Evolutionary conservation across 2,113 vertebrate genomes (phyloP), one percentile per base, ranked within the genome.

Genomic region (Hemiprocne comata): DNA sequence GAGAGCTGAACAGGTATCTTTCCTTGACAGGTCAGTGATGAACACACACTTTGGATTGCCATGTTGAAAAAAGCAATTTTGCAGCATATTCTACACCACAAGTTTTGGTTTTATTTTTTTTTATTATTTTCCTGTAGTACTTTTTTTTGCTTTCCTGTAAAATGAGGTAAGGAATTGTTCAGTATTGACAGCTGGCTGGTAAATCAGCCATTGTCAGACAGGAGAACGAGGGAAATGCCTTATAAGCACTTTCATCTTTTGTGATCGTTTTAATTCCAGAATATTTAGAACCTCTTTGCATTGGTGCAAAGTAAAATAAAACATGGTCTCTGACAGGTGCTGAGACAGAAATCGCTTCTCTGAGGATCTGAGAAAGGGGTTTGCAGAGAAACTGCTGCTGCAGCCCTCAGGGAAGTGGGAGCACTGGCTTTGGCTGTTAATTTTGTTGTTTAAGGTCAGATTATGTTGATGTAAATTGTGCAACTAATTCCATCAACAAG

Each of bases 371-470:
- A 60, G 61, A 51, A 70, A 48, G 28, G n/a, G 17, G 23, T 77
- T 91, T 67, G 50, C 20, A 58, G 64, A 66, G 44, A 51, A 85
- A 61, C 75, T 94, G 33, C 75, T 94, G 33, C 50, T 50, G 50
- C 50, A 86, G 72, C 26, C 44, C 21, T 26, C 6, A 16, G 69
- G 61, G 69, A 87, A 81, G 55, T 51, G 31, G 23, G 24, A 87
- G 9, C 48, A 23, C 38, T 82, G 88, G 13, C n/a, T 93, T 76
- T 88, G 86, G 88, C 51, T 89, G 82, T n/a, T 91, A 72, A 85
- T 89, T 75, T 87, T 20, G 33, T 82, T 97, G 85, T 94, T 95
- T 95, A 94, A 97, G 87, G 95, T 91, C 87, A 87, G 81, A 65
- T 89, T 80, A 64, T 74, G 60, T 74, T 92, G 87, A 64, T 83